A percentile compares a stretch with the other conserved stretches of the same genome.
These are phyloP conservation scores for Leptopilina syphax DNA, from an alignment of 2,888 invertebrate species.

Conservation along the genomic window DNA sequence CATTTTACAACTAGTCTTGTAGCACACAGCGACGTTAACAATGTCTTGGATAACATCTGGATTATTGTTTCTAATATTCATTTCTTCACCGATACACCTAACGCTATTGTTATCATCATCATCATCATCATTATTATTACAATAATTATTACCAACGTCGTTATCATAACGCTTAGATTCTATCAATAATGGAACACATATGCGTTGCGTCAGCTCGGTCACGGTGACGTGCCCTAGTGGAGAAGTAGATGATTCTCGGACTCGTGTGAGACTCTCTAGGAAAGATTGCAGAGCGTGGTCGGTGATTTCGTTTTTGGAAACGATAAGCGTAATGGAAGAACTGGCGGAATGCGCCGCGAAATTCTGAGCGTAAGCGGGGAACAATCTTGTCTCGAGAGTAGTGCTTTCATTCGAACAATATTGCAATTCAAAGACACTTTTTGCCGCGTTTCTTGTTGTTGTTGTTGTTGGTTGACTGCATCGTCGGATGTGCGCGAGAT, in stretches of 20 bases:
- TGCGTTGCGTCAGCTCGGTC: slow-evolving; percentile 74
- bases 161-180: slow-evolving; percentile 68
- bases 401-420: slow-evolving; percentile 44
- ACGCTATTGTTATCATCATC: slow-evolving; percentile 43
- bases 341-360: slow-evolving; percentile 68
- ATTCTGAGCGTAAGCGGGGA: slow-evolving; percentile 61
- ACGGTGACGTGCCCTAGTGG: slow-evolving; percentile 69
- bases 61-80: slow-evolving; percentile 66
- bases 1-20: slow-evolving; percentile 72
- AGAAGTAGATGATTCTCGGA: slow-evolving; percentile 64
- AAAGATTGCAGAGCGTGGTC: slow-evolving; percentile 71
- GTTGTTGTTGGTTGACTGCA: slow-evolving; percentile 30
- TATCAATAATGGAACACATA: slow-evolving; percentile 77
- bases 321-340: slow-evolving; percentile 77
- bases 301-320: slow-evolving; percentile 73
- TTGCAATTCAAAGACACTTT: slow-evolving; percentile 43
- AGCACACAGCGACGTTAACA: slow-evolving; percentile 71
- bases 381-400: slow-evolving; percentile 56
- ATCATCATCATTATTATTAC: slow-evolving; percentile 50
- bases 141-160: slow-evolving; percentile 58
- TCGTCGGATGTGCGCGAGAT: slow-evolving; percentile 38
- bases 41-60: slow-evolving; percentile 67
- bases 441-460: slow-evolving; percentile 40
- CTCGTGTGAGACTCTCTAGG: slow-evolving; percentile 65
- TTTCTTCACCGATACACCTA: slow-evolving; percentile 38